phyloP scores from a whole-genome alignment of 37 sponge, comb jelly and placozoan species.

The Oscarella lobularis region DNA sequence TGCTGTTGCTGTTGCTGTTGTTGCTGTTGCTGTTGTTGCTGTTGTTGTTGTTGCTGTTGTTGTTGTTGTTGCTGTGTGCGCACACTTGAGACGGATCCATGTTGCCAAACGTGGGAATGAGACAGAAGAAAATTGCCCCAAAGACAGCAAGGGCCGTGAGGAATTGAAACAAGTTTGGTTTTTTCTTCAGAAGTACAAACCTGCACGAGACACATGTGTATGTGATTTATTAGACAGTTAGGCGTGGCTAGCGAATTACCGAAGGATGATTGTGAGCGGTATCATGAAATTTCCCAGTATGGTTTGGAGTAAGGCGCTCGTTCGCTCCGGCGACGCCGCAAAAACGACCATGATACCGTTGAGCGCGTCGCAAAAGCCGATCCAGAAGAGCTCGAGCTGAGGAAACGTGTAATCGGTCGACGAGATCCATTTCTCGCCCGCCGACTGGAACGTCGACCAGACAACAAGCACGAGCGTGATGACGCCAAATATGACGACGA shows the following conservation, averaged over 20 bases:
- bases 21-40: background rate
- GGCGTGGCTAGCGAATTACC: background rate
- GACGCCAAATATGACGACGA: slow-evolving; percentile 43
- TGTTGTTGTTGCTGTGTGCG: background rate
- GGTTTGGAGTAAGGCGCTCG: slow-evolving; percentile 52
- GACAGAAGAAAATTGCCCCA: slow-evolving; percentile 30
- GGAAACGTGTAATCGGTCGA: slow-evolving; percentile 29
- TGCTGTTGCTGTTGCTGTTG: background rate
- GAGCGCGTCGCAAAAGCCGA: slow-evolving; percentile 50
- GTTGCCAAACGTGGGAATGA: slow-evolving; percentile 32
- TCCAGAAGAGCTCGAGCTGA: slow-evolving; percentile 37
- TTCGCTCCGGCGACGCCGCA: slow-evolving; percentile 28
- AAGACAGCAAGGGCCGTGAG: slow-evolving; percentile 25
- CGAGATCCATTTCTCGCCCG: background rate
- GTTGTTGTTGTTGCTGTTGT: background rate
- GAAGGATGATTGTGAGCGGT: slow-evolving; percentile 32
- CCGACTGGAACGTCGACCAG: background rate
- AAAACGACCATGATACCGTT: slow-evolving; percentile 56
- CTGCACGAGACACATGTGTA: slow-evolving; percentile 2
- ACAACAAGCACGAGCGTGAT: slow-evolving; percentile 12
- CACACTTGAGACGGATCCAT: no score
- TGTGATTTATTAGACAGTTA: background rate
- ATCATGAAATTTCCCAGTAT: slow-evolving; percentile 48
- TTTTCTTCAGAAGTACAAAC: slow-evolving; percentile 33
- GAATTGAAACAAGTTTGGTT: slow-evolving; percentile 29